These are phyloP conservation scores for Euspilapteryx auroguttella DNA, from an alignment of 2,888 invertebrate genomes.

Conservation along the genomic window DNA sequence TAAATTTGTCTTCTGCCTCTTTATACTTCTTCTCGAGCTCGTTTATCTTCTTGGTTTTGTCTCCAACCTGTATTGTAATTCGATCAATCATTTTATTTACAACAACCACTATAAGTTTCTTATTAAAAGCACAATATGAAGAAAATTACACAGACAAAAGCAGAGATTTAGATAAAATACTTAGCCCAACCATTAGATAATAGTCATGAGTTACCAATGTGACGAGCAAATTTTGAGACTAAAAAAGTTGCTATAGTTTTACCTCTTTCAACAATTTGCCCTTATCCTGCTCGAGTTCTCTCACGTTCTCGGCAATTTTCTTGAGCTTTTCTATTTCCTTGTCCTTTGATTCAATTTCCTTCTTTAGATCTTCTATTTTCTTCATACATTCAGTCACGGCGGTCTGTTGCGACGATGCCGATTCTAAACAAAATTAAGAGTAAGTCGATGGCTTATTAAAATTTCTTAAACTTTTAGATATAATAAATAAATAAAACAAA, in stretches of 20 bases:
- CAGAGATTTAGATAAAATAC: too few species aligned
- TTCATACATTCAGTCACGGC: constrained; percentile 57
- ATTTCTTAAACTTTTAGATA: too few species aligned
- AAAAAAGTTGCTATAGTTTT: constrained; percentile 6
- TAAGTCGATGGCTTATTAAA: background rate
- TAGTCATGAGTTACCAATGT: too few species aligned
- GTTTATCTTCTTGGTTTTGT: constrained; percentile 62
- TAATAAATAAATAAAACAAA: too few species aligned
- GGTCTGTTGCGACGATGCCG: constrained; percentile 52
- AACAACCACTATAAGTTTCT: too few species aligned
- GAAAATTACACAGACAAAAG: too few species aligned
- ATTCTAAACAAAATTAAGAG: constrained; percentile 36
- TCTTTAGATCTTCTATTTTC: constrained; percentile 67
- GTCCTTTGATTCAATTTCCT: constrained; percentile 65
- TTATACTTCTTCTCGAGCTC: constrained; percentile 70
- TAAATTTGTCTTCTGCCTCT: constrained; percentile 68
- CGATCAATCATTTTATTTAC: constrained; percentile 2
- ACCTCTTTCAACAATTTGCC: constrained; percentile 64
- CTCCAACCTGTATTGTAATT: constrained; percentile 51
- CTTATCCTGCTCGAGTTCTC: constrained; percentile 52
- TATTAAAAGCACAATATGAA: too few species aligned
- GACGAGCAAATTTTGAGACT: too few species aligned
- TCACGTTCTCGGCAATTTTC: constrained; percentile 49
- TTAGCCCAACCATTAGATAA: too few species aligned
- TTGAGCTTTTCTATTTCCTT: constrained; percentile 65